Base-by-base conservation (phyloP, 1,140 invertebrate species). In the Tyrophagus putrescentiae region DNA sequence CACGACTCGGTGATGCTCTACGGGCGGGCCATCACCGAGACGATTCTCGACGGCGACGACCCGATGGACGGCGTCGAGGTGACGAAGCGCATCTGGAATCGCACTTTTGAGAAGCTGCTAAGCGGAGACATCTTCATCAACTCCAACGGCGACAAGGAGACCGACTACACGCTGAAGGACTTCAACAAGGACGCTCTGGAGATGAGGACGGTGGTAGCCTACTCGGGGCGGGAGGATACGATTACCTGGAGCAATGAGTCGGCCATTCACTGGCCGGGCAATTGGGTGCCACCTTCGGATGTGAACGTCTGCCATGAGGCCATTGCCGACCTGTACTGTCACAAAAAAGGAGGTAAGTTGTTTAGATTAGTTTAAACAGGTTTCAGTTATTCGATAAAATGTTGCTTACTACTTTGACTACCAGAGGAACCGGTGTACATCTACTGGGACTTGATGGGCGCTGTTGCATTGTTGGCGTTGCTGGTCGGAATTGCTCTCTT, bases 1-100 rank as follows among this genome's bases (percentile, higher is more conserved):
- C 93, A 94, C 68, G 91, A 95, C 67, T 89, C 90, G 0, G 87
- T 95, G 7, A 84, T 89, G 64, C 74, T 96, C n/a, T 78, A 95
- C 64, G 89, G 89, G 0, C 84, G 91, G 77, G 88, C 89, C 0
- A 67, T 95, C 42, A 91, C 91, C 4, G 57, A 62, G 39, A 31
- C 44, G 7, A 33, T 60, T n/a, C 1, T 1, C 18, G 7, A 25
- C 23, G 42, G 42, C n/a, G 7, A 16, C 16, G 27, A 60, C 39
- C 58, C 58, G 27, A 1, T 2, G 7, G 58, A 60, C 52, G 58
- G 58, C 18, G 13, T 4, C 1, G 16, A 31, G 18, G 28, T 60
- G 1, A 60, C 44, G 1, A 50, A 21, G 21, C 33, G 31, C 36
- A 31, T 57, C 3, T 61, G 45, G 44, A 62, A 58, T 44, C 63